Evolutionary conservation across 2,888 invertebrate species (phyloP).

Genomic region (Hemistola chrysoprasaria): DNA sequence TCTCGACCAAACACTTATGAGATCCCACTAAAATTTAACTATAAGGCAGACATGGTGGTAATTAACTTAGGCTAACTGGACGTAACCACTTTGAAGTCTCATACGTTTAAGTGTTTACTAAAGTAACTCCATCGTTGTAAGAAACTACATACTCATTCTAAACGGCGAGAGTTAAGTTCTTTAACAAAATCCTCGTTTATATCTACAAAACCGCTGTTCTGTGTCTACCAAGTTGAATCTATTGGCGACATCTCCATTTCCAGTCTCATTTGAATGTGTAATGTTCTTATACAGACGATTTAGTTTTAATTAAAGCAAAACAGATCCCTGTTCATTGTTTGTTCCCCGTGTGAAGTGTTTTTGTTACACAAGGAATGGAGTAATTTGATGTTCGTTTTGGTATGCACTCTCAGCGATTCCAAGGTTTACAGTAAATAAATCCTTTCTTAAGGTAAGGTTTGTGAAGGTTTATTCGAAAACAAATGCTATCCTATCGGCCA

Average conservation of each 20-base stretch:
- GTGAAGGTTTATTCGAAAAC: too few species aligned
- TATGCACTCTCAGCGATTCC: slow-evolving; percentile 15
- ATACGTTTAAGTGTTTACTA: too few species aligned
- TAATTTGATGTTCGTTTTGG: slow-evolving; percentile 13
- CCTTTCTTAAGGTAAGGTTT: slow-evolving; percentile 16
- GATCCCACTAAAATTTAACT: too few species aligned
- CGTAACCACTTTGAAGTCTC: too few species aligned
- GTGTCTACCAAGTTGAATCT: slow-evolving; percentile 6
- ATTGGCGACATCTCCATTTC: slow-evolving; percentile 7
- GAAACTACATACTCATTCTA: too few species aligned
- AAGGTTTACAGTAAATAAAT: slow-evolving; percentile 30
- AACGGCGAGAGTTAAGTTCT: neutral
- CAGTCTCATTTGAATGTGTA: slow-evolving; percentile 13
- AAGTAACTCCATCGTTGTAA: too few species aligned
- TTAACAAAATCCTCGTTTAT: neutral
- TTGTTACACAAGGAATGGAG: slow-evolving; percentile 1
- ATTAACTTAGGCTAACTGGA: too few species aligned
- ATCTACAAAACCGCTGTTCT: neutral
- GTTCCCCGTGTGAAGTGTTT: slow-evolving; percentile 23
- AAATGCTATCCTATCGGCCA: too few species aligned
- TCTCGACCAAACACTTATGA: too few species aligned
- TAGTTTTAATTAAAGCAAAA: slow-evolving; percentile 65
- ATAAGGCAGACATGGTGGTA: too few species aligned
- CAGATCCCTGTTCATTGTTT: slow-evolving; percentile 38
- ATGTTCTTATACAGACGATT: slow-evolving; percentile 48